Evolutionary conservation across 2,888 invertebrate genomes (phyloP), one percentile per base, ranked within the genome.

Genomic region (Callimorpha dominula): DNA sequence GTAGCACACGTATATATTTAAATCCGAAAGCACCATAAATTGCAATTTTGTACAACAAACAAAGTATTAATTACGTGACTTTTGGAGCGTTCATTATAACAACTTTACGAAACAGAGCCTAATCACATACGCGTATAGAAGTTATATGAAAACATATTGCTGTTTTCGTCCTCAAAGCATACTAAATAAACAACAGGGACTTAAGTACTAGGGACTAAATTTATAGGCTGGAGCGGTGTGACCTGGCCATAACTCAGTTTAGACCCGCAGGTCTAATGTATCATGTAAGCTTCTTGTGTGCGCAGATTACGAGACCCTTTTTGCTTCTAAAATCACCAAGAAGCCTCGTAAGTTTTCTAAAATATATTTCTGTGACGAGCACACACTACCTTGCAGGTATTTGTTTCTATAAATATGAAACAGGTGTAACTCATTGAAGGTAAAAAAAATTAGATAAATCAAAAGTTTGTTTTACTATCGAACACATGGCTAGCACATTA

Each of bases 151-250:
- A 81, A 81, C 72, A 66, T 77, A 79, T 74, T 72, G 79, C 71
- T 79, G 66, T 81, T 79, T 83, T 79, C 68, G 50, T 68, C 31
- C 74, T 74, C 68, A 65, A 78, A 80, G 74, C 72, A 76, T 68
- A 74, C 72, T 67, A 72, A 65, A 76, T 70, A 83, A 74, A 81
- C 82, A 78, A 40, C 49, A 64, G 65, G 20, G 66, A 71, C 79
- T 72, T 75, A 75, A 76, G 76, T 79, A 74, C 78, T 65, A 68
- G 46, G 65, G 43, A 69, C 70, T 57, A 67, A 81, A 81, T 83
- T 78, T 83, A 82, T 83, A 73, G 73, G 71, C 43, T 15, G 66
- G 64, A 70, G 71, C 71, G 63, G 70, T 60, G 62, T 67, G 65
- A 71, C 67, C 78, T 70, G 70, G 66, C 67, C 70, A 50, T 77